phyloP scores from a whole-genome alignment of 2,113 vertebrate genomes.

The Cephalopholis sonnerati region DNA sequence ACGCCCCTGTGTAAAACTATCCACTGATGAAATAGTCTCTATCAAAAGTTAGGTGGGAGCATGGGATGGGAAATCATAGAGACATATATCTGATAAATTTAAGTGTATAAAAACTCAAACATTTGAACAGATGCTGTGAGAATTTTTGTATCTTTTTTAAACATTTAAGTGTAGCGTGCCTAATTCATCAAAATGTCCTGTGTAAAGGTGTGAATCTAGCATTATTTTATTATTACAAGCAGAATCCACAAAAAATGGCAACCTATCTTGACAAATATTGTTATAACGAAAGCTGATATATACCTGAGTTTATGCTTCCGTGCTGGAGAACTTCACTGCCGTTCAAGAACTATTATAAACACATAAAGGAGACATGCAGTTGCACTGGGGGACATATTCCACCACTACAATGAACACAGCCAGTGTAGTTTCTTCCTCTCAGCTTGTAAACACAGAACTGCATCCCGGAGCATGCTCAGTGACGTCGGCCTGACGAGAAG shows the following conservation, averaged over 20 bases:
- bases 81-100: not conserved
- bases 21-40: no score
- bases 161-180: no score
- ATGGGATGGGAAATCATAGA: slow-evolving; percentile 7
- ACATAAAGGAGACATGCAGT: not conserved
- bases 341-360: not conserved
- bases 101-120: not conserved
- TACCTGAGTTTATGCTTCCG: not conserved
- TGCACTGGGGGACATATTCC: not conserved
- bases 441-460: slow-evolving; percentile 5
- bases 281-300: not conserved
- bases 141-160: no score
- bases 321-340: not conserved
- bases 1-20: not conserved
- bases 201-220: no score
- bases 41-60: not conserved
- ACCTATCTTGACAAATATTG: not conserved
- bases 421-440: slow-evolving; percentile 10
- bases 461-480: slow-evolving; percentile 1
- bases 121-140: no score
- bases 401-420: not conserved
- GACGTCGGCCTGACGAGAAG: not conserved
- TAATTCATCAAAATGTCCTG: no score
- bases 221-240: no score
- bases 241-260: no score